Evolutionary conservation across 2,113 vertebrate species (phyloP).

Genomic region (Phaetusa simplex): DNA sequence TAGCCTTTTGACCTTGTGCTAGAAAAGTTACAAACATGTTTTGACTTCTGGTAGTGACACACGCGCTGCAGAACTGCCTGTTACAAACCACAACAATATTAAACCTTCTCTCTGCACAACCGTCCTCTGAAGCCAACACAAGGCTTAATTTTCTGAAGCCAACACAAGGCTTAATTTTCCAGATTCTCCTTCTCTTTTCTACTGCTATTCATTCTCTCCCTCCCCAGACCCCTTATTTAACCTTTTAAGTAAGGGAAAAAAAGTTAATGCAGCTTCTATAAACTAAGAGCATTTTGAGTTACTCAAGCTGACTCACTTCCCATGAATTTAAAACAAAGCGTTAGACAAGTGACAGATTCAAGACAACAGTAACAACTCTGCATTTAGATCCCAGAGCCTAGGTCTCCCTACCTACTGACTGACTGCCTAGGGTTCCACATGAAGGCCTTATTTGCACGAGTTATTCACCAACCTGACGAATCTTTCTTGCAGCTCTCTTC

Average conservation of each 20-base stretch:
- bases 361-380: background rate
- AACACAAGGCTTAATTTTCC: background rate
- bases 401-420: background rate
- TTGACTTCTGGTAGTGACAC: conserved; percentile 8
- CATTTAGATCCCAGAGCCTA: background rate
- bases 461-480: conserved; percentile 24
- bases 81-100: background rate
- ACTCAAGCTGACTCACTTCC: background rate
- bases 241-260: background rate
- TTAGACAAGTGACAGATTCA: background rate
- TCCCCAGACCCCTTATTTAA: background rate
- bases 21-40: background rate
- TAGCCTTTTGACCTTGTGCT: background rate
- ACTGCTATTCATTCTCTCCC: background rate
- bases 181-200: background rate
- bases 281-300: background rate
- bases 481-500: background rate
- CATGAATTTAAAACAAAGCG: background rate
- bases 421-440: background rate
- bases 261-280: background rate
- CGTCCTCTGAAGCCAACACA: background rate
- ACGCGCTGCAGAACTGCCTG: background rate
- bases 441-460: background rate
- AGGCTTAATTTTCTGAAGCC: background rate
- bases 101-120: background rate